Conservation (phyloP, 2,797 vertebrate genomes). For the Bradypodion pumilum region DNA sequence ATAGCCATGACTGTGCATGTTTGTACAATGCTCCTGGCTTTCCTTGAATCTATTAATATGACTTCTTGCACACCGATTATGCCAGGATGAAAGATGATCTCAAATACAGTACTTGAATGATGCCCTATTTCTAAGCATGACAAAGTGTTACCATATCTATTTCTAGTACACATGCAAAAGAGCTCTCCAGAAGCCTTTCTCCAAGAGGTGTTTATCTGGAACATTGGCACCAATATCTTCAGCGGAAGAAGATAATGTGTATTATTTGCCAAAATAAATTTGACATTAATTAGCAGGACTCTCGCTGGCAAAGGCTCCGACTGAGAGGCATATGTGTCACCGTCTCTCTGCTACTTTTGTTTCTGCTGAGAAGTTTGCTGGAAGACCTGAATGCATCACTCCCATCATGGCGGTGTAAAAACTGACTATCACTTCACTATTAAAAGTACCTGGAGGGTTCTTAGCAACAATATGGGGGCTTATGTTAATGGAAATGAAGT, state of each 20-base stretch:
- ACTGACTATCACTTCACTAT: slow-evolving; percentile 40
- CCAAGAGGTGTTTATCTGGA: rapidly evolving
- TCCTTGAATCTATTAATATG: not conserved
- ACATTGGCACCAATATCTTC: slow-evolving; percentile 54
- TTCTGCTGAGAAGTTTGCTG: slow-evolving; percentile 32
- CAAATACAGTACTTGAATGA: not conserved
- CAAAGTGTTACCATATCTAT: not conserved
- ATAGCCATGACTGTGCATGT: not conserved
- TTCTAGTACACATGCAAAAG: not conserved
- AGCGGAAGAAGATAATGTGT: slow-evolving; percentile 53
- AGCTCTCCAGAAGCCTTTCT: rapidly evolving
- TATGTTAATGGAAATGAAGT: slow-evolving; percentile 30
- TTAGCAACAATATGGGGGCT: slow-evolving; percentile 29
- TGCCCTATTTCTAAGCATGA: not conserved
- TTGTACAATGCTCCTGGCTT: not conserved
- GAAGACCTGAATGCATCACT: not conserved
- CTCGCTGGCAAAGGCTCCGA: slow-evolving; percentile 49
- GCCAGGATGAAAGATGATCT: not conserved
- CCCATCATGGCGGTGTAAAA: slow-evolving; percentile 50
- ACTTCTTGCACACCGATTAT: not conserved
- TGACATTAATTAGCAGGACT: slow-evolving; percentile 72
- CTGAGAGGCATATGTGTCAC: slow-evolving; percentile 61
- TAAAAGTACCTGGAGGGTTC: not conserved
- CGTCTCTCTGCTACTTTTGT: slow-evolving; percentile 60
- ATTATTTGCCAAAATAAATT: slow-evolving; percentile 68